These are phyloP conservation scores for Pitta sordida DNA, from an alignment of 2,113 vertebrate genomes.

Conservation along the genomic window DNA sequence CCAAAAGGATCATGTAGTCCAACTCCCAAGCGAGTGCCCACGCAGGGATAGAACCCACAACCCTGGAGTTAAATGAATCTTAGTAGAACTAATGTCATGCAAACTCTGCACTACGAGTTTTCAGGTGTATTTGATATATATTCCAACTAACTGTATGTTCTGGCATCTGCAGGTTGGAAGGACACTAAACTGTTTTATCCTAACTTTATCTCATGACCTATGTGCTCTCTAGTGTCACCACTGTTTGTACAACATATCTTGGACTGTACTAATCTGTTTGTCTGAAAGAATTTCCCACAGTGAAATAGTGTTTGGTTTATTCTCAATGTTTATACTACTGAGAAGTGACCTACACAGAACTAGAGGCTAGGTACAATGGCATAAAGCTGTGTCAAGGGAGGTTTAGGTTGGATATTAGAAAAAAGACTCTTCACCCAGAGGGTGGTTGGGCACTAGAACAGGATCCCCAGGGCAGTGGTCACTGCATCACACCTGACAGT, in stretches of 20 bases:
- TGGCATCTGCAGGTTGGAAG: not conserved
- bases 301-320: constrained; percentile 24
- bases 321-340: constrained; percentile 15
- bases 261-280: constrained; percentile 29
- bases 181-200: not conserved
- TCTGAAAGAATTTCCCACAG: constrained; percentile 59
- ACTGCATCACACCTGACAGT: not conserved
- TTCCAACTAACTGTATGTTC: not conserved
- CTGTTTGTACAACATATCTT: constrained; percentile 37
- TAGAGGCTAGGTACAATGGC: not conserved
- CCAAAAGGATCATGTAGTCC: too few species aligned
- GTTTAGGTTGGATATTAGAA: not conserved
- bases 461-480: not conserved
- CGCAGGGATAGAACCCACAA: too few species aligned
- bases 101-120: not conserved
- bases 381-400: not conserved
- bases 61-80: not conserved
- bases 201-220: constrained; percentile 45
- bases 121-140: not conserved
- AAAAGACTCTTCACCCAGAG: not conserved
- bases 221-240: not conserved
- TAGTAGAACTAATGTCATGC: not conserved
- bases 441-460: too few species aligned
- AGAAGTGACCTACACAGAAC: constrained; percentile 15
- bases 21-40: too few species aligned